Base-by-base conservation (phyloP, 2,888 invertebrate species). In the Rhagophthalmus giganteus region DNA sequence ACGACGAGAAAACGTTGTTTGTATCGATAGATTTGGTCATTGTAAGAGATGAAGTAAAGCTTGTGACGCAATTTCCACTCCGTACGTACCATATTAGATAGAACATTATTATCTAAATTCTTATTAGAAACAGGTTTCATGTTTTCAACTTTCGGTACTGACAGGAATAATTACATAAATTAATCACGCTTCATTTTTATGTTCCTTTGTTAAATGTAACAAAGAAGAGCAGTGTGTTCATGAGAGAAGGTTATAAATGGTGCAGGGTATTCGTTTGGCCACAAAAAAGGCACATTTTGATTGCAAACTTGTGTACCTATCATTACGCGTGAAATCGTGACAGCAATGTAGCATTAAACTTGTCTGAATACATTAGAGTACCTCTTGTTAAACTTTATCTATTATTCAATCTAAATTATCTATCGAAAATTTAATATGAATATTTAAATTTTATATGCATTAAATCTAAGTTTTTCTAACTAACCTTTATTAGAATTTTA, bases 111-210 rank as follows among this genome's bases (percentile, higher is more conserved):
- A 64, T 63, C 57, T 58, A 59, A 65, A 65, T 60, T 62, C 63
- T 63, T 65, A 67, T 67, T 66, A 64, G 57, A 59, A 67, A 68
- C 67, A 59, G 65, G 67, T 67, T 67, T 60, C 50, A 60, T 59
- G 38, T 58, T 59, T 55, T 71, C 67, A 12, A 71, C 66, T 42
- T 47, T 45, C 28, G 26, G 55, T 57, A 57, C 55, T 32, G 45
- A 54, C 49, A 44, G 48, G 49, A 59, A 51, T 57, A 53, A 55
- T 55, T 57, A 54, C 45, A 37, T 55, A 52, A 54, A 57, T 59
- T 57, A 55, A 59, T 59, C 54, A 55, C 52, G 39, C 40, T 42
- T 52, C 42, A 57, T 55, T 59, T 57, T 53, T 46, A 49, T 49
- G 28, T 42, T 41, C 35, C 46, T 55, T 57, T 46, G 52, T 37